Conservation (phyloP, 2,888 invertebrate genomes). For the Drepanosiphum platanoidis region DNA sequence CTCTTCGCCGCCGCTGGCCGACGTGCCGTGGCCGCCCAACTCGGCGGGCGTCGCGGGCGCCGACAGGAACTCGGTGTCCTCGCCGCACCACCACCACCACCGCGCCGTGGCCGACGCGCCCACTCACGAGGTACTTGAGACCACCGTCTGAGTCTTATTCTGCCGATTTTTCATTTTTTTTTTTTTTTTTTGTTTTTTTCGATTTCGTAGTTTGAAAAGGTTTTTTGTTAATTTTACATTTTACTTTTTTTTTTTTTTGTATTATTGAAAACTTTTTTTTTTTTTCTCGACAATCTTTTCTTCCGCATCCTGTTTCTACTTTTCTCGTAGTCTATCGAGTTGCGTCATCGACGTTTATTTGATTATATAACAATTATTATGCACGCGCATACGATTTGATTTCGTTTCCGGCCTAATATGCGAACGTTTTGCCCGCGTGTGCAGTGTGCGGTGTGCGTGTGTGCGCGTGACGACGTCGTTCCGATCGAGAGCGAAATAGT, state of each 20-base stretch:
- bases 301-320: constrained; percentile 57
- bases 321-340: constrained; percentile 10
- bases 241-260: constrained; percentile 52
- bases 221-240: constrained; percentile 32
- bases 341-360: not conserved
- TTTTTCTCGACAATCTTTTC: constrained; percentile 1
- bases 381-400: not conserved
- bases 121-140: constrained; percentile 75
- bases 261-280: constrained; percentile 7
- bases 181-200: constrained; percentile 17
- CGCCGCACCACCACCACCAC: constrained; percentile 39
- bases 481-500: not conserved
- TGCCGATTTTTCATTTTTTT: constrained; percentile 19
- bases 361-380: not conserved
- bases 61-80: constrained; percentile 41
- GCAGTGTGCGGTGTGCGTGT: not conserved
- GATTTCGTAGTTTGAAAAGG: constrained; percentile 48
- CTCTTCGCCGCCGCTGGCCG: constrained; percentile 59
- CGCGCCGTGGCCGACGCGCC: constrained; percentile 47
- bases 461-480: not conserved
- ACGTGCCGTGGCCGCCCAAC: constrained; percentile 56
- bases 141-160: constrained; percentile 71
- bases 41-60: not conserved
- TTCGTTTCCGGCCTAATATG: not conserved
- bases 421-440: constrained; percentile 12